Base-by-base conservation (phyloP, 2,797 vertebrate species). In the Esox masquinongy region DNA sequence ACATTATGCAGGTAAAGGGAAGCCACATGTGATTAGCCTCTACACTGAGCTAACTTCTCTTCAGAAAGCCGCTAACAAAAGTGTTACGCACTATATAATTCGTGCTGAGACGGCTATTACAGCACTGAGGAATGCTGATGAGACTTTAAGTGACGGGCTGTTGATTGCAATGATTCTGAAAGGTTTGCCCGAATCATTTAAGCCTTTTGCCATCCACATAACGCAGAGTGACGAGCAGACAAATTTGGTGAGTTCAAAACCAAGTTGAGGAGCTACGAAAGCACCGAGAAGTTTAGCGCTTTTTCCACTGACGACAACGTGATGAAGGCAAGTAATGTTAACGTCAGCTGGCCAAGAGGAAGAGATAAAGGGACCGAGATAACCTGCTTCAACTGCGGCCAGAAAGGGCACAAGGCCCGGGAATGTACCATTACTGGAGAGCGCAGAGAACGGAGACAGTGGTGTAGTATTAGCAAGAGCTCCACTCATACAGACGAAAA, bases 211-310 rank as follows among this genome's bases (percentile, higher is more conserved):
- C 3, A 74, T 83, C 6, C 75, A 79, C 6, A 19, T 81, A 4
- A 56, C 59, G 0, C 59, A 79, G 4, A 14, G 29, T 17, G 74
- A 80, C 74, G 1, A 75, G 43, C 43, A 6, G 11, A 47, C 43
- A 47, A 47, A 68, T 0, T 80, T 73, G 36, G 53, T 1, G 39
- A 80, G 19, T 86, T 86, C 7, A 79, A 75, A 63, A 77, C 79
- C 0, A 71, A 80, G 31, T 22, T 78, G 4, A 16, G 26, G 0
- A 78, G 78, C 29, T 75, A 64, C 43, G 74, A 82, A n/a, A 66
- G 70, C 31, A 72, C 73, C 1, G 73, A 78, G 31, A 76, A 68
- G 11, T 53, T 31, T 9, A 49, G 9, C 14, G 14, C 53, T 16
- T 34, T 8, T 49, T 9, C 29, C 1, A 6, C 24, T 1, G 66